These are phyloP conservation scores for Rhinolophus sinicus DNA, from an alignment of 2,113 vertebrate species.

Conservation along the genomic window DNA sequence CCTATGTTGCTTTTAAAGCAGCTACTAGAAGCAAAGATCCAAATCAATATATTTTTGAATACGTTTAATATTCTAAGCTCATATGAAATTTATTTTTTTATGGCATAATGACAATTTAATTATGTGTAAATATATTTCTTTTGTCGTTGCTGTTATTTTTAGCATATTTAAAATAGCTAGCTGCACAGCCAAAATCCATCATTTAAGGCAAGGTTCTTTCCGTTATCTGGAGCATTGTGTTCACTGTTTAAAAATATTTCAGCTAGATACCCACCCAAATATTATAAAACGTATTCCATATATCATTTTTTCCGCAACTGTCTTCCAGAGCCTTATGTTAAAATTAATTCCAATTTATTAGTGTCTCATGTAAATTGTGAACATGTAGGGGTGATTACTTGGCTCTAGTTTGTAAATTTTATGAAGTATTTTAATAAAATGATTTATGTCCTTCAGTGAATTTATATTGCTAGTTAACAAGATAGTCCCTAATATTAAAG, in stretches of 20 bases:
- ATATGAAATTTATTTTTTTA: slow-evolving; percentile 49
- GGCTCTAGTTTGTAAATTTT: slow-evolving; percentile 40
- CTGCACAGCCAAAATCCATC: neutral
- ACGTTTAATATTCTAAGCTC: slow-evolving; percentile 17
- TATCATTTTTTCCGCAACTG: neutral
- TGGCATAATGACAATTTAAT: slow-evolving; percentile 1
- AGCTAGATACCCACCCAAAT: neutral
- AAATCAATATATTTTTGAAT: slow-evolving; percentile 51
- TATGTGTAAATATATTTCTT: slow-evolving; percentile 9
- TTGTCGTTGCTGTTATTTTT: slow-evolving; percentile 45
- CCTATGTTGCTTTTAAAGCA: slow-evolving; percentile 50
- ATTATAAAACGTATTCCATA: neutral
- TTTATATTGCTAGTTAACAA: slow-evolving; percentile 10
- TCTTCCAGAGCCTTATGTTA: slow-evolving; percentile 29
- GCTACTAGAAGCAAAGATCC: slow-evolving; percentile 51
- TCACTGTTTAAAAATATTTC: neutral
- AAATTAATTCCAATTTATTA: neutral
- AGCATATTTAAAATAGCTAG: slow-evolving; percentile 6
- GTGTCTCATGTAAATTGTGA: slow-evolving; percentile 47
- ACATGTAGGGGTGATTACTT: neutral
- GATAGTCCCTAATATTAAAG: neutral
- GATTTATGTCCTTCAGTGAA: neutral
- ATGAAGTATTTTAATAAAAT: slow-evolving; percentile 29
- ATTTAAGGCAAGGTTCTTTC: neutral
- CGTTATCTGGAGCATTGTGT: neutral